These are phyloP conservation scores for Sakesphorus luctuosus DNA, from an alignment of 2,113 vertebrate species.

Conservation along the genomic window DNA sequence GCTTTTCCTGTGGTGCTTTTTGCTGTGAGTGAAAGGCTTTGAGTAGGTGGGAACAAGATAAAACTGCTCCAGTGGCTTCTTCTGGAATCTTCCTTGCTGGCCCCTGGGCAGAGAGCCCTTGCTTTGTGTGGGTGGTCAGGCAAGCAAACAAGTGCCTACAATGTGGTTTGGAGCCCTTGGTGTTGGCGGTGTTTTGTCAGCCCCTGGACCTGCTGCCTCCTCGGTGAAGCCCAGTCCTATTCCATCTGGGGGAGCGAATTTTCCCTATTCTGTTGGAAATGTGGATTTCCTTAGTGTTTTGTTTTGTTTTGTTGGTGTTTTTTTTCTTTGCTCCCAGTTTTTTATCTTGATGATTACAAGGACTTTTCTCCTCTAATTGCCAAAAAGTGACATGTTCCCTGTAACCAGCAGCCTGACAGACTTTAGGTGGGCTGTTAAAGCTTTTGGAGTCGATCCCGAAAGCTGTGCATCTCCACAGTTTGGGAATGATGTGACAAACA, in stretches of 20 bases:
- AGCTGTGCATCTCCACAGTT: not conserved
- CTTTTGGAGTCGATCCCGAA: not conserved
- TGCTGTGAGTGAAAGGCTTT: not conserved
- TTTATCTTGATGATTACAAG: not conserved
- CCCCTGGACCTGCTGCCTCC: not conserved
- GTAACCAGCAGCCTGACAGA: slow-evolving; percentile 35
- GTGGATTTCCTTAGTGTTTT: not conserved
- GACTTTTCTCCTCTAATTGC: slow-evolving; percentile 42
- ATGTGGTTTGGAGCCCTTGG: not conserved
- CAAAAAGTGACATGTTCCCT: not conserved
- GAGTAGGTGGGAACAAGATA: not conserved
- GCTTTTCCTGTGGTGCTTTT: not conserved
- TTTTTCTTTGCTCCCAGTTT: not conserved
- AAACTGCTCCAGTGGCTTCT: not conserved
- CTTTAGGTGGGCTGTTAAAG: slow-evolving; percentile 61
- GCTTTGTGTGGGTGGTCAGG: not conserved
- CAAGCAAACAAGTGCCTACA: not conserved
- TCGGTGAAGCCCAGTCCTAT: not conserved
- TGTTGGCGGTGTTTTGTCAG: not conserved
- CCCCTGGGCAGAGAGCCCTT: not conserved
- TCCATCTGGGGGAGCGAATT: not conserved
- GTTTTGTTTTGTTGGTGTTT: not conserved
- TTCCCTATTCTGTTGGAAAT: not conserved
- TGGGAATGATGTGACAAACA: slow-evolving; percentile 13
- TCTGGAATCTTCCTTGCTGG: not conserved